phyloP scores from a whole-genome alignment of 1,140 invertebrate genomes.

The Brachystomella parvula region DNA sequence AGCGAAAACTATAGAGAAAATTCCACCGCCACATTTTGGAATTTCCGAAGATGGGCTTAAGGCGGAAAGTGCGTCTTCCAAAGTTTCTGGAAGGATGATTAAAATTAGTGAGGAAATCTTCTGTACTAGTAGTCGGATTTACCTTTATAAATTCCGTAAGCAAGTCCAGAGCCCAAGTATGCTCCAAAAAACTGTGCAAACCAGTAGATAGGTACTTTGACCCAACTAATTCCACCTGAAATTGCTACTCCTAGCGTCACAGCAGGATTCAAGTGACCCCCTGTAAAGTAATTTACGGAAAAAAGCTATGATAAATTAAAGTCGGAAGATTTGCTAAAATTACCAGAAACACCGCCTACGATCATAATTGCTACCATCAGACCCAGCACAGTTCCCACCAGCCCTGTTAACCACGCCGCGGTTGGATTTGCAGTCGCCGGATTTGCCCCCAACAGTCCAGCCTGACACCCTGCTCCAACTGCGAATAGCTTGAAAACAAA shows the following conservation, averaged over 20 bases:
- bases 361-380: constrained; percentile 17
- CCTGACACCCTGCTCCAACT: constrained; percentile 9
- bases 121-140: neutral
- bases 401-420: constrained; percentile 1
- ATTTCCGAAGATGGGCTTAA: neutral
- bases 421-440: no score
- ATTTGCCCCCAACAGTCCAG: neutral
- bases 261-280: constrained; percentile 28
- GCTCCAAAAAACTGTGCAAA: constrained; percentile 25
- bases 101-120: neutral
- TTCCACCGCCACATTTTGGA: neutral
- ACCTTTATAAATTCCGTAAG: constrained; percentile 22
- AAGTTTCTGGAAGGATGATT: neutral
- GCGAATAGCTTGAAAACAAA: constrained; percentile 20
- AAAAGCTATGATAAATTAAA: neutral
- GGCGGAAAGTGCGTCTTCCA: neutral
- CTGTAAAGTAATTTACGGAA: constrained; percentile 1
- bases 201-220: constrained; percentile 24
- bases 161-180: constrained; percentile 24
- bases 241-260: constrained; percentile 26
- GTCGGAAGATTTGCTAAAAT: neutral
- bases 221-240: constrained; percentile 27
- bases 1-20: neutral
- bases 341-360: constrained; percentile 23
- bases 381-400: constrained; percentile 23